phyloP scores from a whole-genome alignment of 1,140 invertebrate genomes.

The Apis dorsata region DNA sequence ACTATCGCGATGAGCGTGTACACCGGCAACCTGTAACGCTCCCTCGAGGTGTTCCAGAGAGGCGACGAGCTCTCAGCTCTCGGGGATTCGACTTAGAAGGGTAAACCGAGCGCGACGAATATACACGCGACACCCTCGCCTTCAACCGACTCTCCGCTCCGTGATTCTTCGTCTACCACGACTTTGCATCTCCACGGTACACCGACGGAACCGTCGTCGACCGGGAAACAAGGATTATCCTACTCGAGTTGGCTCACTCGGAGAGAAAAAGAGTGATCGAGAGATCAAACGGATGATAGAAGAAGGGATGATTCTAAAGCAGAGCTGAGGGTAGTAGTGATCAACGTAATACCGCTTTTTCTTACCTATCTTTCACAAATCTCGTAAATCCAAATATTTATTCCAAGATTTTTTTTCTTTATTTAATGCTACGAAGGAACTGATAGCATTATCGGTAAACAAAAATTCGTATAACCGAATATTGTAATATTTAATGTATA shows the following conservation, averaged over 20 bases:
- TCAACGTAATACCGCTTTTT: background rate
- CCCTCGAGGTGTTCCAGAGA: conserved; percentile 34
- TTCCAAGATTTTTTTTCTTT: too few relatives aligned
- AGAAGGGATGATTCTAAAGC: background rate
- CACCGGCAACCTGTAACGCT: conserved; percentile 49
- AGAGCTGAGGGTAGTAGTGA: background rate
- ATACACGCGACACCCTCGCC: conserved; percentile 30
- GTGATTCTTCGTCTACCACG: conserved; percentile 67
- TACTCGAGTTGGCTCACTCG: background rate
- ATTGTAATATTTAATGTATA: too few relatives aligned
- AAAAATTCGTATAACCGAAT: too few relatives aligned
- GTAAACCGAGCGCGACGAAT: conserved; percentile 65
- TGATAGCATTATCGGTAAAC: too few relatives aligned
- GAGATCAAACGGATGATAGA: conserved; percentile 23
- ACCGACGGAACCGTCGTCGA: conserved; percentile 43
- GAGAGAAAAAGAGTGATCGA: background rate
- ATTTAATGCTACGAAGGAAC: too few relatives aligned
- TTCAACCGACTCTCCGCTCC: conserved; percentile 54
- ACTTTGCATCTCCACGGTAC: conserved; percentile 56
- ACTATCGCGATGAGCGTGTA: conserved; percentile 44
- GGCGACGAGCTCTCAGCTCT: conserved; percentile 53
- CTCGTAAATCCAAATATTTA: too few relatives aligned
- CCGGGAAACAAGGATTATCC: conserved; percentile 53
- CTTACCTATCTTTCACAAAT: too few relatives aligned
- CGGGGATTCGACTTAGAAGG: conserved; percentile 54